Conservation (phyloP, 2,888 invertebrate species). For the Neuroscelio doddi region DNA sequence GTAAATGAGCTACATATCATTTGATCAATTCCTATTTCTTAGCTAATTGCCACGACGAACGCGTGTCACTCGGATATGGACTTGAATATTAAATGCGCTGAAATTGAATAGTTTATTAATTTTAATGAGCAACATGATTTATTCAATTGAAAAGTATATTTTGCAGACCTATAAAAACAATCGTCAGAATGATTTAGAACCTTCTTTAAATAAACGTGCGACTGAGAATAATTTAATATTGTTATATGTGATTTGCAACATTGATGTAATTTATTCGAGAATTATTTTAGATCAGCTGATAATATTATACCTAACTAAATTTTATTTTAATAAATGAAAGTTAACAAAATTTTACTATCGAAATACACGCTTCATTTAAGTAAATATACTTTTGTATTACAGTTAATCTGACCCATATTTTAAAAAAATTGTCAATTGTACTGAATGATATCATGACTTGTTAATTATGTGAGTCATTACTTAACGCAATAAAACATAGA, state of each 20-base stretch:
- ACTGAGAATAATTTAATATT: too few species aligned
- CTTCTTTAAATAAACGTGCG: too few species aligned
- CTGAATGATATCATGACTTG: conserved; percentile 33
- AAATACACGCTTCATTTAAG: too few species aligned
- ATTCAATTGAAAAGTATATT: conserved; percentile 1
- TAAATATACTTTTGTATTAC: too few species aligned
- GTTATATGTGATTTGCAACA: too few species aligned
- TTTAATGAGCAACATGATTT: conserved; percentile 7
- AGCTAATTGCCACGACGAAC: conserved; percentile 2
- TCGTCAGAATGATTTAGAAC: too few species aligned
- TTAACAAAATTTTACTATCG: not conserved
- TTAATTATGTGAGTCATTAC: conserved; percentile 34
- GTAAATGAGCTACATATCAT: too few species aligned
- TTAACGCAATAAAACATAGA: not conserved
- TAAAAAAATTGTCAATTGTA: not conserved
- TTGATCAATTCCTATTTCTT: not conserved
- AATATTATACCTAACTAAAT: too few species aligned
- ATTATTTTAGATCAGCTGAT: too few species aligned
- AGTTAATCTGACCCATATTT: too few species aligned
- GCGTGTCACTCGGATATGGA: conserved; percentile 1
- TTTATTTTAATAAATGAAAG: not conserved
- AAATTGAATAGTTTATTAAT: conserved; percentile 9
- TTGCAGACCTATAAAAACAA: not conserved
- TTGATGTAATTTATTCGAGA: too few species aligned
- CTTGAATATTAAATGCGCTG: conserved; percentile 7